phyloP scores from a whole-genome alignment of 2,113 vertebrate genomes.

The Osmerus eperlanus region DNA sequence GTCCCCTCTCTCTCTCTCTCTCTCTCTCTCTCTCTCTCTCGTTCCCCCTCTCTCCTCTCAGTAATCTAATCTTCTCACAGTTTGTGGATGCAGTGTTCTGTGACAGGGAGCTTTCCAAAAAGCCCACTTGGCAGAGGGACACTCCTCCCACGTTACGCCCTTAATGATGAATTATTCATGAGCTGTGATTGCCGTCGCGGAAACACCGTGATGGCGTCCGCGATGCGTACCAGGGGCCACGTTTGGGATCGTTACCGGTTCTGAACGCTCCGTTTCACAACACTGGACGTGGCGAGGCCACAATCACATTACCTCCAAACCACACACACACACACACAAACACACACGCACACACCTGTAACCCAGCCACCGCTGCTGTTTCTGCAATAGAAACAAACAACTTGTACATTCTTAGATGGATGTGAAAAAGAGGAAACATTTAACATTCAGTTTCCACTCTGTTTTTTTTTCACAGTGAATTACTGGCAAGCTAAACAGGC shows the following conservation, averaged over 20 bases:
- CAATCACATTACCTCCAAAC: not conserved
- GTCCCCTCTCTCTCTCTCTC: conserved; percentile 7
- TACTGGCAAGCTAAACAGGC: not conserved
- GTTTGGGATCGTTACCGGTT: conserved; percentile 48
- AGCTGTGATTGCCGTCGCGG: conserved; percentile 70
- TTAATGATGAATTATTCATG: conserved; percentile 77
- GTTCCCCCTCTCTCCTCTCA: conserved; percentile 47
- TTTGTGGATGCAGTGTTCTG: conserved; percentile 77
- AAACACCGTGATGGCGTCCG: conserved; percentile 48
- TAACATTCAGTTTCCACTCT: not conserved
- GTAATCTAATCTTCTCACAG: conserved; percentile 79
- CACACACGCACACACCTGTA: conserved; percentile 32
- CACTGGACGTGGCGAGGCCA: conserved; percentile 21
- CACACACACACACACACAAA: conserved; percentile 16
- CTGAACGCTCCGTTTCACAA: conserved; percentile 39
- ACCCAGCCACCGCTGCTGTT: not conserved
- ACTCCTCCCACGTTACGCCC: conserved; percentile 44
- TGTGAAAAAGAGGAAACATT: not conserved
- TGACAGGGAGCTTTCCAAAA: conserved; percentile 71
- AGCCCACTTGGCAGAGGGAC: conserved; percentile 59
- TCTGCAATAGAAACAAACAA: not conserved
- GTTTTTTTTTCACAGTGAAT: not conserved
- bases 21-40: not conserved
- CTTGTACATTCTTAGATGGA: not conserved
- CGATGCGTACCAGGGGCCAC: conserved; percentile 44